Evolutionary conservation across 2,888 invertebrate genomes (phyloP).

Genomic region (Coelopa pilipes): DNA sequence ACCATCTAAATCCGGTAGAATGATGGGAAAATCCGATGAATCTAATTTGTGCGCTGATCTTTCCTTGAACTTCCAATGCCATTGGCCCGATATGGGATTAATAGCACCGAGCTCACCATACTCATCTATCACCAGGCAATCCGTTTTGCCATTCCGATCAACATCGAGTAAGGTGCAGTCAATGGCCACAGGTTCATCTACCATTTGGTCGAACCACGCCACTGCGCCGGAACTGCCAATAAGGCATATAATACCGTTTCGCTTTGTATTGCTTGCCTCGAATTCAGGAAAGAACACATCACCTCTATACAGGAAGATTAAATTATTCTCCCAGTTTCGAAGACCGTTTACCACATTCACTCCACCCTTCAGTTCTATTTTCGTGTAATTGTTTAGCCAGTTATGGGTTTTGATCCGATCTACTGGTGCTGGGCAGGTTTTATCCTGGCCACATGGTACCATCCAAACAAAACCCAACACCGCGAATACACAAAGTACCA

Average conservation of each 20-base stretch:
- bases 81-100: constrained; percentile 72
- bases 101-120: constrained; percentile 74
- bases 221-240: constrained; percentile 77
- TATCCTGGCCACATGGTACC: constrained; percentile 77
- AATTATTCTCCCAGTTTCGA: constrained; percentile 74
- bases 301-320: constrained; percentile 80
- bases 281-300: constrained; percentile 72
- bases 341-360: constrained; percentile 77
- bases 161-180: constrained; percentile 81
- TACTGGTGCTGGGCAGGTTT: constrained; percentile 71
- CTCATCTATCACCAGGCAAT: constrained; percentile 80
- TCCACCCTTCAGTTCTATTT: constrained; percentile 76
- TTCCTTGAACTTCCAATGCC: constrained; percentile 68
- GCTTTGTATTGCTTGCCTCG: constrained; percentile 63
- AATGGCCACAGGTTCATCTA: constrained; percentile 76
- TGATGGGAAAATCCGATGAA: constrained; percentile 76
- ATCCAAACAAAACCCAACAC: constrained; percentile 81
- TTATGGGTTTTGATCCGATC: constrained; percentile 73
- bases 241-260: constrained; percentile 76
- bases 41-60: constrained; percentile 67
- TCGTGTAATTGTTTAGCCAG: constrained; percentile 76
- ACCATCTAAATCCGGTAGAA: constrained; percentile 78
- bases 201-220: constrained; percentile 79
- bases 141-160: constrained; percentile 76
- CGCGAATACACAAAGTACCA: constrained; percentile 77